Evolutionary conservation across 2,113 vertebrate species (phyloP), one percentile per base, ranked within the genome.

Genomic region (Eulemur rufifrons): DNA sequence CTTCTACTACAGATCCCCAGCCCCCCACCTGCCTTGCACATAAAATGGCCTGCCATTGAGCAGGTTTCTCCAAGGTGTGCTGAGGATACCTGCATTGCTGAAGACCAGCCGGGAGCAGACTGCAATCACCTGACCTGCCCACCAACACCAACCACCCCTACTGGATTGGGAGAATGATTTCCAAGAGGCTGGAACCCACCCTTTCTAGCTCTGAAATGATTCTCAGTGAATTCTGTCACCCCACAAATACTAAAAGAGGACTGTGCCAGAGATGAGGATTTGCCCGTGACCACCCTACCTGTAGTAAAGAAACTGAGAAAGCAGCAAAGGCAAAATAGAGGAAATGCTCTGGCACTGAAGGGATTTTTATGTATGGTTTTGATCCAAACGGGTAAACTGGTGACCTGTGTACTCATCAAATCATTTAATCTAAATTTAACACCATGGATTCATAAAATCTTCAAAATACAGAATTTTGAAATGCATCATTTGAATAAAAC

Each of bases 361-460:
- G 1, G 9, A 71, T 83, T 39, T 52, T 86, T 82, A 59, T 17
- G 27, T 8, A 59, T 25, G 47, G 66, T 88, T 98, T 97, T 96
- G 91, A 95, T 89, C 88, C 91, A 97, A 80, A 94, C 1, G 68
- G 90, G 78, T 94, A 68, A 96, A 86, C 32, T 32, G 8, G 5
- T 92, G 21, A 66, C 39, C 54, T 17, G 18, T 92, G 56, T 34
- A 78, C 27, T 86, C 37, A 80, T 61, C 37, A 93, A 64, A 66
- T 81, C 45, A 17, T 42, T 56, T 42, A 23, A 88, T 91, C n/a
- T 39, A 29, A 91, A 86, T 50, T 71, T 95, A 81, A 73, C 34
- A 71, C 17, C 0, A 0, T 56, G 21, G 54, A 47, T 56, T 91
- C n/a, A 61, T 9, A 87, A 42, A 83, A 29, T 73, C 42, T 78